Base-by-base conservation (phyloP, 2,888 invertebrate genomes). In the Ophion slaviceki region DNA sequence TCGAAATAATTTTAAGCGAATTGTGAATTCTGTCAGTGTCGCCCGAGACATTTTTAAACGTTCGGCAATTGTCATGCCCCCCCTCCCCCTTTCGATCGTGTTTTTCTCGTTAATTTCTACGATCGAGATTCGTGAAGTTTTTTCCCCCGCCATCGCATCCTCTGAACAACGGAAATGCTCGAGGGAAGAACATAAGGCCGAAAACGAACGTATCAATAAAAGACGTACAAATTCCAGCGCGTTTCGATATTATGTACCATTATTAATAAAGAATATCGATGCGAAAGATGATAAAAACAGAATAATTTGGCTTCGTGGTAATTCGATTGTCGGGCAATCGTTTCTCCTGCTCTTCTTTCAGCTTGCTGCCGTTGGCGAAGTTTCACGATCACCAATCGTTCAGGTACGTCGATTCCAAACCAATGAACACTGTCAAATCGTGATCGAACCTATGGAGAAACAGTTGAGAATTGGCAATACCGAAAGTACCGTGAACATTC, bases 331-430 rank as follows among this genome's bases (percentile, higher is more conserved):
- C 40, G 59, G 7, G 67, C 62, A 32, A 74, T 84, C 53, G 28
- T 64, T 85, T 40, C 76, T 71, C 24, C 78, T 70, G 74, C n/a
- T 53, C 47, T 71, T 76, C 53, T 24, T 59, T 14, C 45, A 11
- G 17, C 11, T 7, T 24, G 6, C 40, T n/a, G 5, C 59, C 20
- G 11, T 11, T 2, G 53, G 36, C 36, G 45, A 59, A 78, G 5
- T 79, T 75, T 45, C n/a, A 2, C n/a, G 36, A 88, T 89, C 86
- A 91, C 90, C 94, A 95, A 88, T 95, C 94, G 90, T 95, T 96
- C 90, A 96, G 95, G 91, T 95, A 96, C 85, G 96, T 96, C 72
- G 95, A 95, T 93, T 96, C 96, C 92, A 96, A 94, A 0, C 95
- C 95, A 86, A 95, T 95, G 91, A 95, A 96, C 0, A 95, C 94